Conservation (phyloP, 2,797 vertebrate species). For the Antrozous pallidus region DNA sequence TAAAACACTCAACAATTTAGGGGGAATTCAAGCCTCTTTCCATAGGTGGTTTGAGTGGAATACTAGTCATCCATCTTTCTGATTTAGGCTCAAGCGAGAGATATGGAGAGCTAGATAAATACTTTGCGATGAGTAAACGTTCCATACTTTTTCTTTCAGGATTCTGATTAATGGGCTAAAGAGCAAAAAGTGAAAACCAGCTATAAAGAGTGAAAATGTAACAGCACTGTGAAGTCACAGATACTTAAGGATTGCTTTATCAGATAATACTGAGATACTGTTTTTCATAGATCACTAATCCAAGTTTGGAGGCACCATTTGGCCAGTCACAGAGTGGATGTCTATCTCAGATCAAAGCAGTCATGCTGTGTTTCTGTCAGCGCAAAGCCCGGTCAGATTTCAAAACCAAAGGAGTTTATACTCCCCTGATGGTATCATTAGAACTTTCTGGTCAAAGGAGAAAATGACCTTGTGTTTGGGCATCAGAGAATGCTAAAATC, state of each 20-base stretch:
- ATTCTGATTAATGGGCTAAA: neutral
- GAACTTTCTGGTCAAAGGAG: conserved; percentile 32
- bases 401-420: conserved; percentile 43
- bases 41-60: neutral
- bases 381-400: conserved; percentile 42
- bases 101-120: neutral
- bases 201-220: neutral
- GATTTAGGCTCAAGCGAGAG: conserved; percentile 23
- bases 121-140: neutral
- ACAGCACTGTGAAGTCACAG: neutral
- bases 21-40: neutral
- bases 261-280: neutral
- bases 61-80: neutral
- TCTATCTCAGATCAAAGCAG: conserved; percentile 41
- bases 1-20: neutral
- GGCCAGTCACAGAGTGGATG: neutral
- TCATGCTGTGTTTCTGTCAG: conserved; percentile 11
- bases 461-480: conserved; percentile 36
- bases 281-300: conserved; percentile 6
- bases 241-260: neutral
- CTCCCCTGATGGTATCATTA: conserved; percentile 1
- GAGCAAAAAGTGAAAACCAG: neutral
- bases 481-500: conserved; percentile 5
- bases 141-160: neutral
- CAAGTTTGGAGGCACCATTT: conserved; percentile 23